These are phyloP conservation scores for Drosophila repletoides DNA, from an alignment of 1,140 invertebrate genomes.

Conservation along the genomic window DNA sequence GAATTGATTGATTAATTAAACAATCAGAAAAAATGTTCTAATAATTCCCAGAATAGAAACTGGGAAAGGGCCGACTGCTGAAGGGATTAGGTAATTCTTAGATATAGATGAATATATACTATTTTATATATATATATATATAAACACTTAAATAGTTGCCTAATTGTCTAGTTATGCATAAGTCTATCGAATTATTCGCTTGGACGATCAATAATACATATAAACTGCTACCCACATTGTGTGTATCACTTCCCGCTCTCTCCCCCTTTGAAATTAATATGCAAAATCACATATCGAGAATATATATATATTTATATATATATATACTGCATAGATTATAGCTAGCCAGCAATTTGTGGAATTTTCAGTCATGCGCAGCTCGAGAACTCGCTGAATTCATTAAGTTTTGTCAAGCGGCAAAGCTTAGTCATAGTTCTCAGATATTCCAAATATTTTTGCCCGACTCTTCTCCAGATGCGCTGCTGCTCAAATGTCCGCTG, in stretches of 20 bases:
- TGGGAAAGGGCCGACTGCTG: too few species aligned
- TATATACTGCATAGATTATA: slow-evolving; percentile 5
- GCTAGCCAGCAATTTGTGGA: slow-evolving; percentile 44
- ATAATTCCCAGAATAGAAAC: background rate
- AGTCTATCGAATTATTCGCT: slow-evolving; percentile 48
- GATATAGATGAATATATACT: too few species aligned
- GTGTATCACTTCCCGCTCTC: slow-evolving; percentile 10
- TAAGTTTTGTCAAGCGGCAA: too few species aligned
- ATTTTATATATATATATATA: background rate
- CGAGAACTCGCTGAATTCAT: background rate
- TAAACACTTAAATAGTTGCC: slow-evolving; percentile 38
- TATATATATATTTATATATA: background rate
- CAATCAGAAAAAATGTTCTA: too few species aligned
- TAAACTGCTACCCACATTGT: slow-evolving; percentile 5
- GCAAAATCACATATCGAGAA: slow-evolving; percentile 12
- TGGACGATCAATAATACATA: slow-evolving; percentile 25
- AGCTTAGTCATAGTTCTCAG: too few species aligned
- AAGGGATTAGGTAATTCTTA: too few species aligned
- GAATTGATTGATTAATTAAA: slow-evolving; percentile 31
- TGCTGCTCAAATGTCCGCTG: slow-evolving; percentile 76
- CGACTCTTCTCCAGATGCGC: slow-evolving; percentile 46
- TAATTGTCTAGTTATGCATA: slow-evolving; percentile 57
- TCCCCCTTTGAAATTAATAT: slow-evolving; percentile 50
- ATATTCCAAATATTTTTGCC: slow-evolving; percentile 20
- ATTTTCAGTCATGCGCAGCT: slow-evolving; percentile 58